Evolutionary conservation across 2,113 vertebrate species (phyloP), one percentile per base, ranked within the genome.

Genomic region (Pantherophis guttatus): DNA sequence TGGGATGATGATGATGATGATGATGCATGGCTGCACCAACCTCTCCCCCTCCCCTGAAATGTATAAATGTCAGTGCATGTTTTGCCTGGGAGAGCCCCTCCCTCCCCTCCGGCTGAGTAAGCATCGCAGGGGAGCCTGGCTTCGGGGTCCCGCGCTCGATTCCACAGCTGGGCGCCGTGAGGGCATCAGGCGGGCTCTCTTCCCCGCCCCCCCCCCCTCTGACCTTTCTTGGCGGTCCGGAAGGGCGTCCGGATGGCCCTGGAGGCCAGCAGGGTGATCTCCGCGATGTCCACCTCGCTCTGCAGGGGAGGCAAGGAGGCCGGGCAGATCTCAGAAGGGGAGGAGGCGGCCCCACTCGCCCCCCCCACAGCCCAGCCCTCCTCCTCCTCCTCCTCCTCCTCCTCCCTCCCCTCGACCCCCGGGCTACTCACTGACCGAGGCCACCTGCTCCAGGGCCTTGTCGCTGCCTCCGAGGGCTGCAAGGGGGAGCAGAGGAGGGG

Each of bases 121-220:
- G 26, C 8, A 3, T 26, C 10, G 59, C 62, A 11, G 29, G 62
- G 0, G 11, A 5, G 62, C 62, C 62, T n/a, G 26, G 26, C 26
- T n/a, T 29, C 8, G 8, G 24, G 8, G 1, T 62, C 59, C 24
- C 23, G 1, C 8, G 9, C 59, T 65, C 59, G 10, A 10, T 4
- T 65, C 5, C 26, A 13, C 62, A n/a, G 11, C 10, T 1, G 62
- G 26, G 62, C 4, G 2, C 26, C 62, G 26, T n/a, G 62, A 65
- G 62, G 13, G 62, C 11, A 65, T 65, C 26, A 65, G 62, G 62
- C 26, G 62, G 62, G 62, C 10, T 23, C 62, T 65, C 29, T 26
- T 65, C 11, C 62, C 59, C 8, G 3, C 2, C n/a, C 2, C 0
- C n/a, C 2, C 0, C 0, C 12, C 15, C 65, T 6, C 65, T 75